Base-by-base conservation (phyloP, 1,140 invertebrate genomes). In the Ericerus pela region DNA sequence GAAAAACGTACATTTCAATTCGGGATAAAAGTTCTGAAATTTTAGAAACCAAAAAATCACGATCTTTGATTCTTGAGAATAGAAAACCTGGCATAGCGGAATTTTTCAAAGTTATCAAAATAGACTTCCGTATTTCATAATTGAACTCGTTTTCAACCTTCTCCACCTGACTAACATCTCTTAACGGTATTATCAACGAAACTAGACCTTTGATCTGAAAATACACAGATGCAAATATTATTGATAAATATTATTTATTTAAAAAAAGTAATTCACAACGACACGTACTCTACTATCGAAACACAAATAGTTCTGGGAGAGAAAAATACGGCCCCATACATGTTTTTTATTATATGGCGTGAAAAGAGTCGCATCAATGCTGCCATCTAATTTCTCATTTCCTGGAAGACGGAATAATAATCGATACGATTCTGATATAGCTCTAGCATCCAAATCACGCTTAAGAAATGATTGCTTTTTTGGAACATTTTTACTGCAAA, bases 221-320 rank as follows among this genome's bases (percentile, higher is more conserved):
- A 4, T 10, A 53, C 26, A 54, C 28, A 27, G 51, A 18, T 41
- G 6, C 6, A 20, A 55, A 41, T 14, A 24, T 51, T 24, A 10
- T 22, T 26, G 22, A 5, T 37, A 47, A 28, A 20, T 29, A 47
- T 51, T 24, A 37, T 6, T 52, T 33, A 1, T 29, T 43, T 11
- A 31, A 24, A 24, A 47, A 55, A 51, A 18, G 26, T 1, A 37
- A 12, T 11, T n/a, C 26, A 24, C 16, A 6, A 16, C 24, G 57
- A 31, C 24, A 71, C 73, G 76, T 72, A 95, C 92, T 71, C 86
- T 79, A 71, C 93, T 96, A 67, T 89, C 84, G 70, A 97, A 98
- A 67, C 94, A 98, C 61, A 97, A 78, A 70, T 91, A 98, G 72
- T 94, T 94, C 63, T 86, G 81, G 1, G 93, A 97, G 24, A 99